These are phyloP conservation scores for Xanthorhoe designata DNA, from an alignment of 2,888 invertebrate species.

Conservation along the genomic window DNA sequence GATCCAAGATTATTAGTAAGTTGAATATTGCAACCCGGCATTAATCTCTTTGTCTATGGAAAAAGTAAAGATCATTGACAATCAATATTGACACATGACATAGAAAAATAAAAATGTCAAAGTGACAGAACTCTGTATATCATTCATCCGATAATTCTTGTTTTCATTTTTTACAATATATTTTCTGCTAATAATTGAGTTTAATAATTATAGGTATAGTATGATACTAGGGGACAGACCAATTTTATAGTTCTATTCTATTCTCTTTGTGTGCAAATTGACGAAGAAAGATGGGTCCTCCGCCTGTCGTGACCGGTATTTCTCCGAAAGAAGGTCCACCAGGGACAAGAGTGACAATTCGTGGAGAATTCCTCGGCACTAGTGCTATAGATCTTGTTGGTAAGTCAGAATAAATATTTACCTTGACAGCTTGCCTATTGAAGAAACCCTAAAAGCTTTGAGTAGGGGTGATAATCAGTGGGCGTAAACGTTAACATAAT, in stretches of 20 bases:
- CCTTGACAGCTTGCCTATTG: neutral
- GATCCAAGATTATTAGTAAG: too few species aligned
- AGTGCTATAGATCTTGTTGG: constrained; percentile 94
- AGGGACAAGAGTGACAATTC: constrained; percentile 96
- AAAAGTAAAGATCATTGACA: too few species aligned
- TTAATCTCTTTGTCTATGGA: too few species aligned
- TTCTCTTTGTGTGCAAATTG: neutral
- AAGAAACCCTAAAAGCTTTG: neutral
- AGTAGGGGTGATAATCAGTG: constrained; percentile 10
- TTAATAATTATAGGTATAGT: too few species aligned
- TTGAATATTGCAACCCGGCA: too few species aligned
- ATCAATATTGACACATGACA: too few species aligned
- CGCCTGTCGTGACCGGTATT: constrained; percentile 97
- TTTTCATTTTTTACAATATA: too few species aligned
- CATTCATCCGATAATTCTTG: too few species aligned
- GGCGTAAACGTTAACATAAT: constrained; percentile 33
- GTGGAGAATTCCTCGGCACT: constrained; percentile 97
- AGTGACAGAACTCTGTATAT: too few species aligned
- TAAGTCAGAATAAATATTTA: constrained; percentile 58
- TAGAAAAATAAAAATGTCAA: too few species aligned
- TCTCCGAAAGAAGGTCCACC: constrained; percentile 99
- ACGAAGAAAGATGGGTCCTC: constrained; percentile 86
- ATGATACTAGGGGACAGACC: neutral
- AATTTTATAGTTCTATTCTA: neutral
- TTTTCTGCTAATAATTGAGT: too few species aligned